phyloP scores from a whole-genome alignment of 2,888 invertebrate species.

The Pinctada fucata region DNA sequence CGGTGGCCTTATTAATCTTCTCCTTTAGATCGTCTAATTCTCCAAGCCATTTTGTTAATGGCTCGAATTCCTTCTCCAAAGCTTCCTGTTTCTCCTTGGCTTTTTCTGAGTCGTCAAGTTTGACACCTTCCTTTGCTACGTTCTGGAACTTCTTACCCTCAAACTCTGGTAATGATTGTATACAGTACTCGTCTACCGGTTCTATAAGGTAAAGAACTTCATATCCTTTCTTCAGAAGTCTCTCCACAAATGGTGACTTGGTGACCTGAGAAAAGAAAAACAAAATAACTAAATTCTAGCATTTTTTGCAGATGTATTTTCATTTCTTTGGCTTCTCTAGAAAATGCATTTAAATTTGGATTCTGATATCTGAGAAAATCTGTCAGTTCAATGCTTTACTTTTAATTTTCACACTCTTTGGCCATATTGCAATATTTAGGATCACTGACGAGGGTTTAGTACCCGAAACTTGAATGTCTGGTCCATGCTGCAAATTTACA shows the following conservation, averaged over 20 bases:
- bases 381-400: too few species aligned
- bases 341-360: too few species aligned
- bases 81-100: slow-evolving; percentile 85
- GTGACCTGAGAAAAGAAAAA: slow-evolving; percentile 79
- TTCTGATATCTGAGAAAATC: too few species aligned
- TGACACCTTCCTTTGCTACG: slow-evolving; percentile 98
- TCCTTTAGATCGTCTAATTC: slow-evolving; percentile 86
- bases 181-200: slow-evolving; percentile 98
- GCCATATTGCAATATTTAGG: too few species aligned
- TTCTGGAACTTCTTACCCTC: slow-evolving; percentile 98
- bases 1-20: slow-evolving; percentile 86
- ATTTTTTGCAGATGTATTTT: too few species aligned
- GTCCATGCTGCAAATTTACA: too few species aligned
- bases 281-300: not conserved
- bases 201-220: slow-evolving; percentile 96
- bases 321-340: too few species aligned
- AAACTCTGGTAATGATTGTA: slow-evolving; percentile 96
- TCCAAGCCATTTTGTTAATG: slow-evolving; percentile 92
- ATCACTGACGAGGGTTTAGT: too few species aligned
- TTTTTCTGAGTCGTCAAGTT: slow-evolving; percentile 84
- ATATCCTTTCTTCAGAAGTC: slow-evolving; percentile 93
- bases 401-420: too few species aligned
- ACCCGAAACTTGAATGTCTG: too few species aligned
- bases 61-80: slow-evolving; percentile 88
- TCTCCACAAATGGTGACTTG: slow-evolving; percentile 95